Percentiles rank a stretch among this genome's conserved stretches.
These are phyloP conservation scores for Tapirus terrestris DNA, from an alignment of 2,113 vertebrate species.

Conservation along the genomic window DNA sequence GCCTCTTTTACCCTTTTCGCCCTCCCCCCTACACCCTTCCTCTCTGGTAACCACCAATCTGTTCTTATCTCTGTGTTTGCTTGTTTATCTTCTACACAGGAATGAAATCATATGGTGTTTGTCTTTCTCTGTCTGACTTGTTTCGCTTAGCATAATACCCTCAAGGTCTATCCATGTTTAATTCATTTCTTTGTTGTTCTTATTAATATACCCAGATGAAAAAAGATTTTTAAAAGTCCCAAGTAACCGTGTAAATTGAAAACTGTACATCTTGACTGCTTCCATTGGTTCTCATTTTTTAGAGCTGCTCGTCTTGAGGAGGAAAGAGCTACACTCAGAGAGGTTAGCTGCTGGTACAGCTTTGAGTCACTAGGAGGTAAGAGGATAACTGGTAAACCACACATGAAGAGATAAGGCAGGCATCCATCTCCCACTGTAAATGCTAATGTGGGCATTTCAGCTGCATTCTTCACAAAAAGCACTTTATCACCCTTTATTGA, in stretches of 20 bases:
- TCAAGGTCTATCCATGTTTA: too few relatives aligned
- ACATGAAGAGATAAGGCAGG: not conserved
- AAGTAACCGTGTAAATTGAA: not conserved
- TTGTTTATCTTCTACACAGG: too few relatives aligned
- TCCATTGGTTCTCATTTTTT: not conserved
- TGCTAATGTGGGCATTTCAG: not conserved
- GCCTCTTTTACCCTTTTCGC: too few relatives aligned
- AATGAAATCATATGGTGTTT: too few relatives aligned
- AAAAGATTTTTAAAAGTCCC: not conserved
- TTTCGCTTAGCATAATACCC: too few relatives aligned
- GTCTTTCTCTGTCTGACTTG: too few relatives aligned
- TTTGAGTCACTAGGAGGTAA: slow-evolving; percentile 54
- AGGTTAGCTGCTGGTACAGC: not conserved
- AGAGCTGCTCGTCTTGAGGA: not conserved
- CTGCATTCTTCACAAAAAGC: not conserved
- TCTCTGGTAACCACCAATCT: too few relatives aligned
- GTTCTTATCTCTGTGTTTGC: too few relatives aligned
- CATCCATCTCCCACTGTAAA: not conserved
- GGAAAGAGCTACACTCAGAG: not conserved
- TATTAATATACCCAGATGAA: not conserved
- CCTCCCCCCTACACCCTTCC: too few relatives aligned
- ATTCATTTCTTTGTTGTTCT: not conserved
- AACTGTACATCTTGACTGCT: not conserved
- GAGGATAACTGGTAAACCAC: slow-evolving; percentile 40
- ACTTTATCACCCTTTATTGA: slow-evolving; percentile 18